A percentile compares a stretch with the other conserved stretches of the same genome.
Evolutionary conservation across 2,113 vertebrate species (phyloP).

Genomic region (Lamprotornis superbus): DNA sequence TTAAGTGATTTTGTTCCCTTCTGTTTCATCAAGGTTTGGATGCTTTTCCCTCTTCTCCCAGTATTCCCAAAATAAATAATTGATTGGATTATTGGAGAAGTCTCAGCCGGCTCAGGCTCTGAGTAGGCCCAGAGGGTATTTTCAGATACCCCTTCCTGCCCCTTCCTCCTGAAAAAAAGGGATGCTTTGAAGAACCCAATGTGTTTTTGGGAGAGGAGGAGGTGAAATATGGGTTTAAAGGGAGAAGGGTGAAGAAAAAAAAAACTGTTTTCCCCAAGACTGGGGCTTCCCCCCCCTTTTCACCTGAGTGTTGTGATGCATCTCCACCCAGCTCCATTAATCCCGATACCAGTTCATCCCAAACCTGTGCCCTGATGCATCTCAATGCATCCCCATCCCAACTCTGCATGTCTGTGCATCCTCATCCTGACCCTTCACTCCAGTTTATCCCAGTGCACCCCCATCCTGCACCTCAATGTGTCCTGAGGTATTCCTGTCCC

Average conservation of each 20-base stretch:
- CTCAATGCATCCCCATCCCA: too few relatives aligned
- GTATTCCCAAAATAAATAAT: not conserved
- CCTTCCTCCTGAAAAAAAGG: not conserved
- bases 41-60: not conserved
- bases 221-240: not conserved
- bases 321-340: not conserved
- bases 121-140: not conserved
- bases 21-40: not conserved
- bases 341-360: not conserved
- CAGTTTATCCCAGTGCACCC: not conserved
- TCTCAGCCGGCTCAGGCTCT: not conserved
- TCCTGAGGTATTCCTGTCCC: not conserved
- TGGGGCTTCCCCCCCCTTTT: fast-evolving
- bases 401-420: not conserved
- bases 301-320: not conserved
- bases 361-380: not conserved
- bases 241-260: not conserved
- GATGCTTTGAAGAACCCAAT: not conserved
- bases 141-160: not conserved
- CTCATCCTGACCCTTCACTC: not conserved
- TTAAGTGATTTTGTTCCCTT: not conserved
- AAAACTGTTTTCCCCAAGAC: fast-evolving
- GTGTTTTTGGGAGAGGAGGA: not conserved
- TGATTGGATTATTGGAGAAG: not conserved
- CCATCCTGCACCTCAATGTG: not conserved